Evolutionary conservation across 2,797 vertebrate species (phyloP).

Genomic region (Chaenodraco wilsoni): DNA sequence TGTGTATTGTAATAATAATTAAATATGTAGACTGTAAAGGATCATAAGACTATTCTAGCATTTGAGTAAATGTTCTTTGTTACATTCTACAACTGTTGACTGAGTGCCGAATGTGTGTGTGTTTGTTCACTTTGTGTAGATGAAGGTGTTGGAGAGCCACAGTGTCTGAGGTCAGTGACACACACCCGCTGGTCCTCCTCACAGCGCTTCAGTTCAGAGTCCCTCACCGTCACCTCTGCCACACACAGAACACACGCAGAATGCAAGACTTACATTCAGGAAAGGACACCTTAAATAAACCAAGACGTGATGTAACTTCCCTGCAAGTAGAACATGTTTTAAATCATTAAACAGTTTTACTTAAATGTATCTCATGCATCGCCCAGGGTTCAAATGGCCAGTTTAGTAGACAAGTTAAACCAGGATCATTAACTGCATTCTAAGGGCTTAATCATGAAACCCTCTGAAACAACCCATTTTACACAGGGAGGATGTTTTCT

Average conservation of each 20-base stretch:
- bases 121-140: slow-evolving; percentile 38
- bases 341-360: neutral
- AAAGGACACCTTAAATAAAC: neutral
- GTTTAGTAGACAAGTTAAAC: neutral
- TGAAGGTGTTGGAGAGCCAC: neutral
- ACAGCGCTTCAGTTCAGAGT: slow-evolving; percentile 36
- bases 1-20: too few relatives aligned
- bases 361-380: neutral
- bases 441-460: neutral
- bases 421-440: too few relatives aligned
- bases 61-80: too few relatives aligned
- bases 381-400: neutral
- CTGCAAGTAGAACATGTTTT: neutral
- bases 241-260: slow-evolving; percentile 8
- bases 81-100: too few relatives aligned
- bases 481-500: neutral
- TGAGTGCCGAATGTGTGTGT: neutral
- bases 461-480: too few relatives aligned
- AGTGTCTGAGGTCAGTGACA: slow-evolving; percentile 39
- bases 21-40: too few relatives aligned
- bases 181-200: slow-evolving; percentile 2
- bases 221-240: slow-evolving; percentile 41
- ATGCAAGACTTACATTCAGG: too few relatives aligned
- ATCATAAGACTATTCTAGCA: too few relatives aligned
- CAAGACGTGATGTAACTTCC: neutral